A percentile compares a stretch with the other conserved stretches of the same genome.
phyloP scores from a whole-genome alignment of 1,140 invertebrate genomes.

The Hylyphantes graminicola region DNA sequence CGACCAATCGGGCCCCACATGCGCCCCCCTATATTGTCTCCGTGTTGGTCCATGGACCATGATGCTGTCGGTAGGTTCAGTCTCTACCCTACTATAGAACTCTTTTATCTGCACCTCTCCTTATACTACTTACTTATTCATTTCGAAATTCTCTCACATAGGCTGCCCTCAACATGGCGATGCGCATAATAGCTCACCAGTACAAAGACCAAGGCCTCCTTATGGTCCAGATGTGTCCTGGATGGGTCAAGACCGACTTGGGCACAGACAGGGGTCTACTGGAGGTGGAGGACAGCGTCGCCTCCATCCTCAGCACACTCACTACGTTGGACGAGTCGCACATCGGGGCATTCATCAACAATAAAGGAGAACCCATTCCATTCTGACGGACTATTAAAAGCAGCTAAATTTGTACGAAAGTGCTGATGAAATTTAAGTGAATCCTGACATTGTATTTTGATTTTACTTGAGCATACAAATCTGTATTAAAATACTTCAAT shows the following conservation, averaged over 20 bases:
- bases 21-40: too few relatives aligned
- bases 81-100: too few relatives aligned
- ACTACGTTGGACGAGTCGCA: neutral
- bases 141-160: neutral
- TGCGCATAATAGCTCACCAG: neutral
- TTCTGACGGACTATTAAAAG: neutral
- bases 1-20: too few relatives aligned
- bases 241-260: slow-evolving; percentile 39
- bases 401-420: too few relatives aligned
- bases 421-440: too few relatives aligned
- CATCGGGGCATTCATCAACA: neutral
- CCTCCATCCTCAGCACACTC: slow-evolving; percentile 7
- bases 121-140: too few relatives aligned
- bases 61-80: too few relatives aligned
- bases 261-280: neutral
- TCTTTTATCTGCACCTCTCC: too few relatives aligned
- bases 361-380: slow-evolving; percentile 2
- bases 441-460: too few relatives aligned
- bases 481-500: too few relatives aligned
- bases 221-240: slow-evolving; percentile 36
- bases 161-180: slow-evolving; percentile 33
- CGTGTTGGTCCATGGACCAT: too few relatives aligned
- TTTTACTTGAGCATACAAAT: too few relatives aligned
- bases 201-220: slow-evolving; percentile 16
- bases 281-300: neutral